Evolutionary conservation across 1,140 invertebrate genomes (phyloP).

Genomic region (Antheraea pernyi): DNA sequence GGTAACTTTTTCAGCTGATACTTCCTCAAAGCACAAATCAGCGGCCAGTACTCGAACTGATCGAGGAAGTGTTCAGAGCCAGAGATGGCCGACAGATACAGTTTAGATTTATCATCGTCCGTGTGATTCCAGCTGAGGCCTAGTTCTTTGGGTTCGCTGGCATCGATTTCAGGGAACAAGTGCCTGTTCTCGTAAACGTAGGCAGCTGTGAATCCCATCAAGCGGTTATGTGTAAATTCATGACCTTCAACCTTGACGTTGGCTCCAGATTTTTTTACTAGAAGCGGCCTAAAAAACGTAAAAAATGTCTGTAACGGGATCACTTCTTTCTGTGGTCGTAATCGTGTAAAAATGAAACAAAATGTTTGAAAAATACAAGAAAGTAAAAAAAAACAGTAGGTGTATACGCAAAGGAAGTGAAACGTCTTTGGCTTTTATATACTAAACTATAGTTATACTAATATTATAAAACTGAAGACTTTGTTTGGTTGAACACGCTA

Average conservation of each 20-base stretch:
- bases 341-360: too few relatives aligned
- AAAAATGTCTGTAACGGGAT: too few relatives aligned
- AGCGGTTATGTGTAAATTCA: slow-evolving; percentile 54
- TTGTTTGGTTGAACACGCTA: too few relatives aligned
- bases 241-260: slow-evolving; percentile 35
- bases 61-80: slow-evolving; percentile 52
- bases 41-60: slow-evolving; percentile 52
- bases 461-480: too few relatives aligned
- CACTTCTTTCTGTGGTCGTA: too few relatives aligned
- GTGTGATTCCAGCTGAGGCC: slow-evolving; percentile 49
- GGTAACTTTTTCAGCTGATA: slow-evolving; percentile 51
- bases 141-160: slow-evolving; percentile 39
- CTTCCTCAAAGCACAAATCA: slow-evolving; percentile 53
- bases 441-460: too few relatives aligned
- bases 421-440: too few relatives aligned
- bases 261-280: slow-evolving; percentile 42
- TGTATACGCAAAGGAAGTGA: too few relatives aligned
- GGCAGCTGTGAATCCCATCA: slow-evolving; percentile 46
- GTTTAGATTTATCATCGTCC: slow-evolving; percentile 29
- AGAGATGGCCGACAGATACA: slow-evolving; percentile 51
- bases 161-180: slow-evolving; percentile 35
- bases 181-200: slow-evolving; percentile 49
- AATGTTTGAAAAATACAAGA: too few relatives aligned
- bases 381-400: too few relatives aligned
- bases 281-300: slow-evolving; percentile 40